Evolutionary conservation across 53 echinoderm and acorn worm species (phyloP).

Genomic region (Glandiceps talaboti): DNA sequence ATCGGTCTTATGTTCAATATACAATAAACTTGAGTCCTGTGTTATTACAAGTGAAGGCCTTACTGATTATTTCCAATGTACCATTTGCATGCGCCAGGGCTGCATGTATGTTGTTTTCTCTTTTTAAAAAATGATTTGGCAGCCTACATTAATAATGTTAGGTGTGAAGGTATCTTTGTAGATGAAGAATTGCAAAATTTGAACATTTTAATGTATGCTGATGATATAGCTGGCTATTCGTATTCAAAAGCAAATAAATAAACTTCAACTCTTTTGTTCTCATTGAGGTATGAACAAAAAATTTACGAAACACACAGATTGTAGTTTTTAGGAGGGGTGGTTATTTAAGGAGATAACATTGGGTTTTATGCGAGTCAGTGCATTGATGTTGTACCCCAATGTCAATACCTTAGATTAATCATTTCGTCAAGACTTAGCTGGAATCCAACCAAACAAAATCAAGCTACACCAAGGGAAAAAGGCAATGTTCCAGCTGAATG

Average conservation of each 20-base stretch:
- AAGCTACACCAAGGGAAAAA: background rate
- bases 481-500: background rate
- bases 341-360: no score
- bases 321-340: background rate
- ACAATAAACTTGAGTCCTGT: no score
- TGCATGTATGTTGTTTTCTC: background rate
- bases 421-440: background rate
- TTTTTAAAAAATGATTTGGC: background rate
- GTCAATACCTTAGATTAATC: background rate
- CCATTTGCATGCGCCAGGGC: background rate
- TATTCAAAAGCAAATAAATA: background rate
- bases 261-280: background rate
- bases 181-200: background rate
- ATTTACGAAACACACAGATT: background rate
- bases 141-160: background rate
- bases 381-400: background rate
- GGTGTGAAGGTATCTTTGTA: background rate
- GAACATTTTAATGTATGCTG: background rate
- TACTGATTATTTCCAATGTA: no score
- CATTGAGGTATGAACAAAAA: background rate
- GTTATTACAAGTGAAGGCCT: no score
- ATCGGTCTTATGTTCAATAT: background rate
- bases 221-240: background rate
- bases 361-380: background rate
- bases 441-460: background rate